phyloP scores from a whole-genome alignment of 2,888 invertebrate species.

The Xestia c-nigrum region DNA sequence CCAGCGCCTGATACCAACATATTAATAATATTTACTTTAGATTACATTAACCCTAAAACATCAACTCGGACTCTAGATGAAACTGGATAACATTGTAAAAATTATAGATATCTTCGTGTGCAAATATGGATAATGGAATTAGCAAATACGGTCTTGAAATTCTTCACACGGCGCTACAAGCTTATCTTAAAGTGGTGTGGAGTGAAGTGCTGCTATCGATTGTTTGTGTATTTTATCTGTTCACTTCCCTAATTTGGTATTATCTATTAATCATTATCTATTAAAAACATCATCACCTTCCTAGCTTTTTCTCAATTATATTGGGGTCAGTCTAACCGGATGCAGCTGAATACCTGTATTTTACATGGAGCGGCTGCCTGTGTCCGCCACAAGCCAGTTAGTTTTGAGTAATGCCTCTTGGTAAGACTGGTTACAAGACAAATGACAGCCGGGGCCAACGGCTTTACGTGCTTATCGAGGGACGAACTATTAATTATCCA shows the following conservation, averaged over 20 bases:
- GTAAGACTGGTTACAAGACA: no score
- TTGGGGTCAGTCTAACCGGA: no score
- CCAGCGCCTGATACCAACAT: constrained; percentile 43
- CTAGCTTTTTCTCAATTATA: no score
- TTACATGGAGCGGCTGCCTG: no score
- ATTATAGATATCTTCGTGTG: constrained; percentile 24
- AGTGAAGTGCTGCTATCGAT: constrained; percentile 35
- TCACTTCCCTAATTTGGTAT: constrained; percentile 14
- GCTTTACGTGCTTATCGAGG: no score
- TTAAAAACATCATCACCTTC: neutral
- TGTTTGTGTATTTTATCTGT: constrained; percentile 16
- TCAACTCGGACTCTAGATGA: constrained; percentile 12
- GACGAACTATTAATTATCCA: neutral
- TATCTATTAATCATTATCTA: constrained; percentile 6
- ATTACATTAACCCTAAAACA: constrained; percentile 31
- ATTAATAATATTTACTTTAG: constrained; percentile 30
- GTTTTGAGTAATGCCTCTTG: no score
- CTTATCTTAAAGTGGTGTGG: constrained; percentile 47
- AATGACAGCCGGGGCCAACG: no score
- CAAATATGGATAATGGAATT: constrained; percentile 31
- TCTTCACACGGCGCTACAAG: constrained; percentile 22
- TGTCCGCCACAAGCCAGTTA: no score
- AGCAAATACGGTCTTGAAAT: constrained; percentile 38
- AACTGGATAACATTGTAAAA: constrained; percentile 18
- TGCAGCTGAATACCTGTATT: no score